Conservation (phyloP, 2,113 vertebrate genomes). For the Cavia aperea region DNA sequence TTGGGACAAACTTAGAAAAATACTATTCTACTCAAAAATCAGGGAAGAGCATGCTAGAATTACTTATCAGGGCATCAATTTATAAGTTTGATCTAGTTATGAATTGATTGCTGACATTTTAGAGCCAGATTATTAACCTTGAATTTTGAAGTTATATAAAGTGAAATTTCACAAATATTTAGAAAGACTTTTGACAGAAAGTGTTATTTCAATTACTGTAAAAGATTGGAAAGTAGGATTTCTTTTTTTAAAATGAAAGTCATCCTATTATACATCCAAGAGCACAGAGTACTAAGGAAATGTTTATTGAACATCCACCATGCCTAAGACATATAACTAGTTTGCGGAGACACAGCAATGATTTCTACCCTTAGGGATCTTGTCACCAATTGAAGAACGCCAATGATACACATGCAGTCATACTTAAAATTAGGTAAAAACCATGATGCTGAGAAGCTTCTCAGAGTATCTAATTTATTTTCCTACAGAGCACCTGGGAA, state of each 20-base stretch:
- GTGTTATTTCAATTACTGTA: background rate
- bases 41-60: background rate
- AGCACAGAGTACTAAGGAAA: background rate
- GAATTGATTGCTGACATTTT: background rate
- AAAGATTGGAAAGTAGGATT: background rate
- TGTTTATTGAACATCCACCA: background rate
- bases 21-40: background rate
- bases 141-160: background rate
- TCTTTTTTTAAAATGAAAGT: background rate
- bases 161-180: slow-evolving; percentile 33
- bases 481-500: background rate
- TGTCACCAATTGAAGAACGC: background rate
- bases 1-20: background rate
- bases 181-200: slow-evolving; percentile 33
- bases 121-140: slow-evolving; percentile 1
- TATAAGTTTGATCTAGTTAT: slow-evolving; percentile 25
- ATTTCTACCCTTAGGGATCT: background rate
- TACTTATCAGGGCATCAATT: background rate
- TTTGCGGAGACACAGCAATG: background rate
- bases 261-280: background rate
- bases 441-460: background rate
- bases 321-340: background rate
- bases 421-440: background rate
- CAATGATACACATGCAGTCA: background rate
- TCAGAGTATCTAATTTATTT: background rate